Conservation (phyloP, 2,888 invertebrate species). For the Alsophila aescularia region DNA sequence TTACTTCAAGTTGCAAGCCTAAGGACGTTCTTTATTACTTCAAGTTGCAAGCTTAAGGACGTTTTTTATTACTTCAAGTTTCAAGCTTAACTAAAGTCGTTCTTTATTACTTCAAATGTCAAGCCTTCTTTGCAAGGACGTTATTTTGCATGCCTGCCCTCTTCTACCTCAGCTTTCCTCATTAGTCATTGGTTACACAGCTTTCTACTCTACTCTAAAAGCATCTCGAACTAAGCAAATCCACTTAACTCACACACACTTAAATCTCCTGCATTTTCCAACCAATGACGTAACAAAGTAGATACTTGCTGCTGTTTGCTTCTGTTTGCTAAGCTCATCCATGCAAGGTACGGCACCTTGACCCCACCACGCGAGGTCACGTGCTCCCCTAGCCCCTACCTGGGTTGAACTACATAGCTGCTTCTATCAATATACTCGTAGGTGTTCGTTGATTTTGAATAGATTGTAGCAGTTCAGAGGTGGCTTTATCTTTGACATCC, state of each 20-base stretch:
- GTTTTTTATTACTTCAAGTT: too few relatives aligned
- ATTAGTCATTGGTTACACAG: constrained; percentile 13
- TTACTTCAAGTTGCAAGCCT: too few relatives aligned
- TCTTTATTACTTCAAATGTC: too few relatives aligned
- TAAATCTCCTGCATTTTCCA: constrained; percentile 9
- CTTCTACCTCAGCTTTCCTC: constrained; percentile 5
- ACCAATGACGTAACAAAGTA: constrained; percentile 15
- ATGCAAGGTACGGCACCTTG: constrained; percentile 60
- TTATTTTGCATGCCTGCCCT: neutral
- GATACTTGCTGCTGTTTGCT: constrained; percentile 3
- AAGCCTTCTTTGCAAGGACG: too few relatives aligned
- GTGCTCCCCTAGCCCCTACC: constrained; percentile 54
- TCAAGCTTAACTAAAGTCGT: too few relatives aligned
- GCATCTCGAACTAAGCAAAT: constrained; percentile 12
- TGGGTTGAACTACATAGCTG: constrained; percentile 54
- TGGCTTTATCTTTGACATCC: neutral
- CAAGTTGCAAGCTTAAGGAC: too few relatives aligned
- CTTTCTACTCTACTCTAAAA: constrained; percentile 17
- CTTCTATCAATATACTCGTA: too few relatives aligned
- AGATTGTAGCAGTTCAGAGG: constrained; percentile 7
- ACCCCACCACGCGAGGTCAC: constrained; percentile 67
- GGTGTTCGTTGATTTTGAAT: constrained; percentile 20
- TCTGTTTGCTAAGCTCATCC: constrained; percentile 57
- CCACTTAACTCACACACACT: constrained; percentile 6
- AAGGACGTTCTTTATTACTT: too few relatives aligned